Conservation (phyloP, 2,888 invertebrate genomes). For the Melitaea athalia region DNA sequence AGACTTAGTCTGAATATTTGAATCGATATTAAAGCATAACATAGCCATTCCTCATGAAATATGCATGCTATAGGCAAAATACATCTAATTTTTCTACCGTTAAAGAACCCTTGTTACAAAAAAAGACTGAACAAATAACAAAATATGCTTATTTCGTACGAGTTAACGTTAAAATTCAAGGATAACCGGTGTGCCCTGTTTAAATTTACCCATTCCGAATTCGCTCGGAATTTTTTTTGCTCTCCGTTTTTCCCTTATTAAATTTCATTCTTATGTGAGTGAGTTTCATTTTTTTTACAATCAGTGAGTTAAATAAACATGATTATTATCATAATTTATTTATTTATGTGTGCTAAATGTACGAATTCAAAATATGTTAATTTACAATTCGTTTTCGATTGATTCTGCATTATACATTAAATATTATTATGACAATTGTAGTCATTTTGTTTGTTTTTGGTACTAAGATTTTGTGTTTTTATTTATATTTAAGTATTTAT, state of each 20-base stretch:
- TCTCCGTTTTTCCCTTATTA: slow-evolving; percentile 37
- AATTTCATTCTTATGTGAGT: slow-evolving; percentile 25
- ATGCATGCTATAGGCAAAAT: not conserved
- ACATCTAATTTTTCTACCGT: not conserved
- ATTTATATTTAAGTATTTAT: no score
- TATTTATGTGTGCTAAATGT: not conserved
- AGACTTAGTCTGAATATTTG: no score
- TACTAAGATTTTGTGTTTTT: no score
- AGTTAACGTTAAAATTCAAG: slow-evolving; percentile 31
- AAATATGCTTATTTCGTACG: slow-evolving; percentile 14
- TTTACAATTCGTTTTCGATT: not conserved
- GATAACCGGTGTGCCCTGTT: slow-evolving; percentile 30
- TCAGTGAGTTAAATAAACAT: slow-evolving; percentile 33
- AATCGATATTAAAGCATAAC: no score
- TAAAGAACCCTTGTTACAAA: not conserved
- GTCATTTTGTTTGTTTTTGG: no score
- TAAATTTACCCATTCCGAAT: slow-evolving; percentile 32
- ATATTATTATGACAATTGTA: not conserved
- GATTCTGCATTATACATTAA: not conserved
- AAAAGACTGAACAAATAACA: not conserved
- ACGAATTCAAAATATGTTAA: not conserved
- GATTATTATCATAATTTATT: not conserved
- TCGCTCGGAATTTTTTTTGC: slow-evolving; percentile 32
- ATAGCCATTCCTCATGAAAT: not conserved
- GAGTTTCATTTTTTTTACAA: slow-evolving; percentile 27